A percentile compares a stretch with the other conserved stretches of the same genome.
These are phyloP conservation scores for Orthosia incerta DNA, from an alignment of 2,888 invertebrate species.

Conservation along the genomic window DNA sequence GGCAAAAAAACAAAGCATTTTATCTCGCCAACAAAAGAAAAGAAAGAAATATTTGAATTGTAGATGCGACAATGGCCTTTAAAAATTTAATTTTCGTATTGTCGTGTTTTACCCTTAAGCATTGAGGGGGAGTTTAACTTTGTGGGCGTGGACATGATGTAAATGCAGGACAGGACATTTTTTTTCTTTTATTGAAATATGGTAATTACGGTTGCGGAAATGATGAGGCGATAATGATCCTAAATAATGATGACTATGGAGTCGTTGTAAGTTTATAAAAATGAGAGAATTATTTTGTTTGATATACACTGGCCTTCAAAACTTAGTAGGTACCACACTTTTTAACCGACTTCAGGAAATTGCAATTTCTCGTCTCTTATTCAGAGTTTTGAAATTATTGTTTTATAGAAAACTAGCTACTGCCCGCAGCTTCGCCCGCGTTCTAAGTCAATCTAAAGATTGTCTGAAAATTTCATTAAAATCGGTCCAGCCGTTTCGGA, in stretches of 20 bases:
- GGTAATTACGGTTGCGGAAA: conserved; percentile 40
- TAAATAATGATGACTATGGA: conserved; percentile 27
- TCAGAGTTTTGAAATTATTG: no score
- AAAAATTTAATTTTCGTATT: conserved; percentile 65
- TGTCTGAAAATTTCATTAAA: no score
- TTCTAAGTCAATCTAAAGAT: no score
- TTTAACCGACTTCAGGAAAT: no score
- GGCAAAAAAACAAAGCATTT: conserved; percentile 62
- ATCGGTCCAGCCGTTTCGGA: no score
- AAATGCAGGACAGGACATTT: conserved; percentile 42
- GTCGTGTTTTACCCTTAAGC: conserved; percentile 52
- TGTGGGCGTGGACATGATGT: conserved; percentile 47
- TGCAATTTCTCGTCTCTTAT: no score
- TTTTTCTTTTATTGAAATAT: conserved; percentile 38
- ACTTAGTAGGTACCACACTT: no score
- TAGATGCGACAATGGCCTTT: conserved; percentile 65
- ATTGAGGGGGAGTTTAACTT: conserved; percentile 45
- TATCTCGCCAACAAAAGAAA: conserved; percentile 61
- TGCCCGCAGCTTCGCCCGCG: no score
- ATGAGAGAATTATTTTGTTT: background rate
- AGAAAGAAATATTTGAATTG: conserved; percentile 67
- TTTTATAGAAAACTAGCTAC: no score
- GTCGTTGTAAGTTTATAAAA: conserved; percentile 9
- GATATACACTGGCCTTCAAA: no score
- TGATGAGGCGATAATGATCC: conserved; percentile 19